Percentiles rank a stretch among this genome's conserved stretches.
Evolutionary conservation across 23 tunicate genomes (phyloP).

Genomic region (Phallusia fumigata): DNA sequence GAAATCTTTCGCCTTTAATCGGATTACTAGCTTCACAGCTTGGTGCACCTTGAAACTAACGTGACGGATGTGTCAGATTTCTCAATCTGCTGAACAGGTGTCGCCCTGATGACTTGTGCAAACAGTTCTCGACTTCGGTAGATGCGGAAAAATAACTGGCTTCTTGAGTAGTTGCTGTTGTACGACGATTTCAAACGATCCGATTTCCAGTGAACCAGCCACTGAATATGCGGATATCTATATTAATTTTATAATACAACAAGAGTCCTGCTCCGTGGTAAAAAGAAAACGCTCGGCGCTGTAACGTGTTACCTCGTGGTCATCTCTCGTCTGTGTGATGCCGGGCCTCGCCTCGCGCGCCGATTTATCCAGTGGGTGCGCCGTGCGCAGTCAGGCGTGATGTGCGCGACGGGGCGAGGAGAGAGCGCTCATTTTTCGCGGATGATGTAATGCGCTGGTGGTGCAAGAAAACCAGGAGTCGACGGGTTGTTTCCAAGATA

Average conservation of each 20-base stretch:
- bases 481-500: neutral
- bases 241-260: constrained; percentile 50
- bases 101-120: neutral
- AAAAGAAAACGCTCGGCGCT: constrained; percentile 38
- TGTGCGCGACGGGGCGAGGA: constrained; percentile 3
- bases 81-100: constrained; percentile 22
- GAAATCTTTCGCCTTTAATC: neutral
- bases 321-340: constrained; percentile 65
- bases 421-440: neutral
- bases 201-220: constrained; percentile 91
- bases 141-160: no score
- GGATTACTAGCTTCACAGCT: constrained; percentile 15
- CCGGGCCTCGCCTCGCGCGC: constrained; percentile 27
- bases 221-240: constrained; percentile 59
- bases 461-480: neutral
- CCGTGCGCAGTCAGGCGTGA: constrained; percentile 33
- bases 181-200: constrained; percentile 30
- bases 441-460: constrained; percentile 2
- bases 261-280: constrained; percentile 97
- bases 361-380: constrained; percentile 46
- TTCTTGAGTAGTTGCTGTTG: constrained; percentile 15
- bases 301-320: constrained; percentile 53
- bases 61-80: no score
- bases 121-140: neutral
- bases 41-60: constrained; percentile 8